Evolutionary conservation across 2,888 invertebrate genomes (phyloP), one percentile per base, ranked within the genome.

Genomic region (Dermolepida albohirtum): DNA sequence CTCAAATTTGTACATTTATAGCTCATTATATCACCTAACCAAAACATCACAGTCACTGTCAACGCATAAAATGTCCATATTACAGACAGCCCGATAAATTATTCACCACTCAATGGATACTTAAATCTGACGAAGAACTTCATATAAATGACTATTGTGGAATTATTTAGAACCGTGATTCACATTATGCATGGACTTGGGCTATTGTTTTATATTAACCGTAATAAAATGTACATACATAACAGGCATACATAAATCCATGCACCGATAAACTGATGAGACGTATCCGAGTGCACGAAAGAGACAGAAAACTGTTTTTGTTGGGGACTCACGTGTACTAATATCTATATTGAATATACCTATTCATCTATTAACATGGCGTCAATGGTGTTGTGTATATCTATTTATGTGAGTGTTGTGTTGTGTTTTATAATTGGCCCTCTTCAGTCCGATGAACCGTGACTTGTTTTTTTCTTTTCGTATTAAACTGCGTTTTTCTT

Each of bases 51-150:
- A n/a, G 10, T 47, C 47, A 14, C 47, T 17, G 76, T 74, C 76
- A 75, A 22, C 63, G 63, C 63, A 34, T 12, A 10, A 16, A 69
- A 71, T 72, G 75, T 77, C 79, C 79, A 79, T 78, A 80, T 78
- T 78, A 78, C 78, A 78, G 75, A 72, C 77, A 77, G 77, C 72
- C 17, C 14, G 67, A 73, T 80, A 73, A 79, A 79, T 80, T 79
- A 80, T 80, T 80, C 73, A 74, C 75, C 64, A 75, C 71, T 75
- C 76, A 79, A 80, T 80, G 77, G 78, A 78, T 78, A 79, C 77
- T 78, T 77, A 74, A 75, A 78, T 74, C 76, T 75, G 76, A 70
- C 74, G 72, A 70, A 29, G 47, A 78, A 76, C 74, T 77, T 78
- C 77, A 75, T 76, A 34, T 34, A 76, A 76, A 76, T 75, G 73